Conservation (phyloP, 1,140 invertebrate species). For the Orchestia grillus region DNA sequence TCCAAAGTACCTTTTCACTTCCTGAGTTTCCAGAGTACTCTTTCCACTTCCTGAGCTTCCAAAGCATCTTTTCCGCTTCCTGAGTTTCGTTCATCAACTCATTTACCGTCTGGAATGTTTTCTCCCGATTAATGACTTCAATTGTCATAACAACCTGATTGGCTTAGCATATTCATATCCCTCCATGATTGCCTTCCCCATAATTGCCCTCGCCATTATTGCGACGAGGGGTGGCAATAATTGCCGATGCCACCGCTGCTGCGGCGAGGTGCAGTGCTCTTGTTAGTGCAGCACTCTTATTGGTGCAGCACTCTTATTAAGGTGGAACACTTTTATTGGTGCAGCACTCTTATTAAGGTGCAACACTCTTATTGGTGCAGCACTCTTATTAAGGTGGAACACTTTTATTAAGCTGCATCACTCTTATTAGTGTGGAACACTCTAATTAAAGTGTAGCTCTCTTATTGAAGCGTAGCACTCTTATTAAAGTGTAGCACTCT, state of each 20-base stretch:
- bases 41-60: neutral
- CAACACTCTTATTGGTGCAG: no score
- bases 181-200: neutral
- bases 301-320: no score
- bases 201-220: constrained; percentile 2
- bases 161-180: constrained; percentile 42
- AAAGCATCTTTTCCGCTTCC: neutral
- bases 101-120: neutral
- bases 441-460: no score
- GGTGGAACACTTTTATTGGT: no score
- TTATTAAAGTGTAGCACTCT: no score
- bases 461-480: no score
- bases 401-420: no score
- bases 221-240: neutral
- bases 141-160: constrained; percentile 50
- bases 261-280: neutral
- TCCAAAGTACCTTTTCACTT: neutral
- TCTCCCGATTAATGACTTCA: neutral
- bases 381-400: no score
- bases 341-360: no score
- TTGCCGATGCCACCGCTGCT: neutral
- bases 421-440: no score
- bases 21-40: neutral
- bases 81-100: neutral
- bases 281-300: no score